Base-by-base conservation (phyloP, 2,797 vertebrate genomes). In the Sebastes umbrosus region DNA sequence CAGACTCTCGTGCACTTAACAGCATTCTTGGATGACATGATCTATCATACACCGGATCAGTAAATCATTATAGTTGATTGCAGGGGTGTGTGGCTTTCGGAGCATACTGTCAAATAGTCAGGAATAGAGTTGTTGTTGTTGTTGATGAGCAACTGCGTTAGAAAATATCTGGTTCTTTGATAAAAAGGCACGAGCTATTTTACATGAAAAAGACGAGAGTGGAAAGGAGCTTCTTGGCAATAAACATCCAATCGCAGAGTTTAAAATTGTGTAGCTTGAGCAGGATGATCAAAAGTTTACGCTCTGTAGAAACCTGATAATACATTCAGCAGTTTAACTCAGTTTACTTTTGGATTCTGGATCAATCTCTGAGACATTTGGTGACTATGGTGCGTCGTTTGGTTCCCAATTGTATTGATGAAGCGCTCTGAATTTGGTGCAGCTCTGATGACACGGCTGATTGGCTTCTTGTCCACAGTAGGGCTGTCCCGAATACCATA, bases 21-120 rank as follows among this genome's bases (percentile, higher is more conserved):
- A 78, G 67, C 69, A 39, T 80, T 80, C 32, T 34, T 63, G n/a
- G 71, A 77, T 69, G 68, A 43, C 71, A 67, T 72, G 36, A 77
- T 71, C 32, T 54, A 59, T 75, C 73, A 36, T 29, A 57, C 29
- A 50, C 20, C 27, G 29, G 24, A 74, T 31, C 54, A 25, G 66
- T 75, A 22, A 54, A 7, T 14, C 63, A 46, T 16, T 18, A 24
- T 2, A 54, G 58, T 10, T 1, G 18, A 57, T 18, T 72, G 24
- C 25, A 68, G n/a, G 59, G 31, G 14, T 62, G 36, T 22, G 27
- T 7, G 39, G 70, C 62, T 69, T 52, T 64, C 14, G 52, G 36
- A 62, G 22, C 43, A 43, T 4, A 27, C 52, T 36, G 79, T 70
- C 50, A 73, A 77, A 73, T n/a, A 68, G 50, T 59, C 63, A 11